A percentile compares a stretch with the other conserved stretches of the same genome.
These are phyloP conservation scores for Ariolimax columbianus DNA, from an alignment of 2,888 invertebrate genomes.

Conservation along the genomic window DNA sequence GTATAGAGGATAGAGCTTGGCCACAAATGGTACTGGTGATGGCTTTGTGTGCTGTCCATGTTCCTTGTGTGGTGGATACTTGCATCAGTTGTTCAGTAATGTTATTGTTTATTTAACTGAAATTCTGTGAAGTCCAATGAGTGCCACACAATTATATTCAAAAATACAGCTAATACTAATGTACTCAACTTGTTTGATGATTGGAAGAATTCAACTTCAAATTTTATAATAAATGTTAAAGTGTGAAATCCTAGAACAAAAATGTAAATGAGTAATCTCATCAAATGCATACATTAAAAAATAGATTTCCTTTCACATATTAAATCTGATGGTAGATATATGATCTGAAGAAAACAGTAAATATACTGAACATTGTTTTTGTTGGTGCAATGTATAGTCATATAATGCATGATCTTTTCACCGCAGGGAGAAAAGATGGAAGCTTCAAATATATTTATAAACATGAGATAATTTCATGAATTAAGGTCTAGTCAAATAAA, in stretches of 20 bases:
- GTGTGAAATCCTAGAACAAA: neutral
- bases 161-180: too few species aligned
- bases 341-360: neutral
- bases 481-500: slow-evolving; percentile 1
- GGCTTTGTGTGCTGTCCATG: too few species aligned
- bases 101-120: too few species aligned
- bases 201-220: too few species aligned
- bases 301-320: neutral
- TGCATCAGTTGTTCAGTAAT: too few species aligned
- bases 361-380: neutral
- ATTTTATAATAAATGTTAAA: too few species aligned
- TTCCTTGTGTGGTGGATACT: too few species aligned
- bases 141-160: too few species aligned
- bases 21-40: too few species aligned
- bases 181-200: too few species aligned
- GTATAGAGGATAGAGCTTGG: too few species aligned
- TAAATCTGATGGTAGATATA: neutral
- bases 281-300: neutral
- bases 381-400: neutral
- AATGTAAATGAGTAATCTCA: neutral
- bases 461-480: neutral
- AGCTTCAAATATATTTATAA: neutral
- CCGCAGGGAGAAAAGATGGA: neutral
- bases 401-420: neutral
- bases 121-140: too few species aligned